Evolutionary conservation across 1,140 invertebrate genomes (phyloP).

Genomic region (Portunus trituberculatus): DNA sequence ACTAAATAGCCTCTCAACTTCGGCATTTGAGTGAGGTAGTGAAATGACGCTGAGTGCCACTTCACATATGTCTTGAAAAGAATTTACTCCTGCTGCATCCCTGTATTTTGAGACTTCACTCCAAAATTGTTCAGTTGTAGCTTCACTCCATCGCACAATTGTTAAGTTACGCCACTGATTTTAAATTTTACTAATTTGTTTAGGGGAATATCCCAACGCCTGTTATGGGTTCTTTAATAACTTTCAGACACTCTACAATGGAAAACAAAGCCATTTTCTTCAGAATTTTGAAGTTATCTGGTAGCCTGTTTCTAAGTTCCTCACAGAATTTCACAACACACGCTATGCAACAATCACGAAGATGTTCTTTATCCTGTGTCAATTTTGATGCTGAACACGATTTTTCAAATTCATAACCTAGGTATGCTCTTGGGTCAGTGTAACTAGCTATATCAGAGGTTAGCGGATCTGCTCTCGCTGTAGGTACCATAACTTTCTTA

Average conservation of each 20-base stretch:
- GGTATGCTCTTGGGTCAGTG: conserved; percentile 29
- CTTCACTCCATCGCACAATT: conserved; percentile 14
- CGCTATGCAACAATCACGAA: conserved; percentile 23
- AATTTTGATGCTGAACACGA: background rate
- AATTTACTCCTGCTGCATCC: conserved; percentile 28
- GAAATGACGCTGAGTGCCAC: conserved; percentile 29
- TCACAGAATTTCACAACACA: conserved; percentile 29
- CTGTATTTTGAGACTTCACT: conserved; percentile 37
- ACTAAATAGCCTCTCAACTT: too few species aligned
- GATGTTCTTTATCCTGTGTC: background rate
- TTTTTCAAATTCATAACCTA: conserved; percentile 56
- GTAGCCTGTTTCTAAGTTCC: too few species aligned
- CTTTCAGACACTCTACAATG: background rate
- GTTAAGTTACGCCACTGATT: conserved; percentile 49
- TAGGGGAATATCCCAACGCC: background rate
- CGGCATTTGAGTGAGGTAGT: conserved; percentile 30
- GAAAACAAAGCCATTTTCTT: conserved; percentile 43
- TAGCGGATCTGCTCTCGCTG: background rate
- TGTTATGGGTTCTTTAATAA: conserved; percentile 17
- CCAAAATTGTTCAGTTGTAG: conserved; percentile 38
- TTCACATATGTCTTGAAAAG: background rate
- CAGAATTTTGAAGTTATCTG: conserved; percentile 42
- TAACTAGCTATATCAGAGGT: conserved; percentile 1
- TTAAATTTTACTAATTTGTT: conserved; percentile 33
- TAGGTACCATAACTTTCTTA: conserved; percentile 28